Evolutionary conservation across 2,113 vertebrate genomes (phyloP), one percentile per base, ranked within the genome.

Genomic region (Lasiurus borealis): DNA sequence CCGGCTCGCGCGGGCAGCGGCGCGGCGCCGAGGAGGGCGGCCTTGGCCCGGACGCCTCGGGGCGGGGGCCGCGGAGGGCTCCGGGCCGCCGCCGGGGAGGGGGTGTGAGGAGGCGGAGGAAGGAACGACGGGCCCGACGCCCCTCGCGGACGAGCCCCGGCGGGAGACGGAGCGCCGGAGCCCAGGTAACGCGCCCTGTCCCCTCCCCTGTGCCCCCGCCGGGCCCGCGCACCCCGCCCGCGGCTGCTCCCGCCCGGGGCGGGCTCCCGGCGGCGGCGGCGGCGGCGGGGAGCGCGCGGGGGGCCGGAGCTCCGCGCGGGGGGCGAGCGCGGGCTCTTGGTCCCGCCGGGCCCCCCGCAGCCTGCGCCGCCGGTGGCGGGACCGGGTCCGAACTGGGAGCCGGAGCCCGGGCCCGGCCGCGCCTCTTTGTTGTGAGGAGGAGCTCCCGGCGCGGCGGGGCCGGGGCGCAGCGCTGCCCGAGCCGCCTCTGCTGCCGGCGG

Each of bases 111-210:
- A n/a, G 40, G 40, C 40, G 40, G 40, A 5, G 40, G 40, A 40
- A 40, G 40, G 90, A 85, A 76, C 81, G 21, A 69, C 87, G 2
- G 86, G 94, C 69, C 86, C 87, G 59, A 72, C 19, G 72, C 52
- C 40, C 40, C 40, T 68, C 59, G 44, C 27, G 15, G 91, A 48
- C 81, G 34, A 75, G 72, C 76, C 8, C 81, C 93, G 52, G 94
- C 81, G 69, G 80, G 84, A 93, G 94, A 75, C n/a, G n/a, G n/a
- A n/a, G n/a, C n/a, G n/a, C 82, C 54, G 85, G 88, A 87, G 90
- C 88, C 96, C 96, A 96, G 97, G 97, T 97, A 97, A 90, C 76
- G 92, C 93, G 93, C 92, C 93, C 52, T n/a, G 87, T 64, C 88
- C 91, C 94, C 80, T 52, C 88, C 85, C 44, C 86, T 66, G 57